Evolutionary conservation across 2,113 vertebrate species (phyloP).

Genomic region (Prochilodus magdalenae): DNA sequence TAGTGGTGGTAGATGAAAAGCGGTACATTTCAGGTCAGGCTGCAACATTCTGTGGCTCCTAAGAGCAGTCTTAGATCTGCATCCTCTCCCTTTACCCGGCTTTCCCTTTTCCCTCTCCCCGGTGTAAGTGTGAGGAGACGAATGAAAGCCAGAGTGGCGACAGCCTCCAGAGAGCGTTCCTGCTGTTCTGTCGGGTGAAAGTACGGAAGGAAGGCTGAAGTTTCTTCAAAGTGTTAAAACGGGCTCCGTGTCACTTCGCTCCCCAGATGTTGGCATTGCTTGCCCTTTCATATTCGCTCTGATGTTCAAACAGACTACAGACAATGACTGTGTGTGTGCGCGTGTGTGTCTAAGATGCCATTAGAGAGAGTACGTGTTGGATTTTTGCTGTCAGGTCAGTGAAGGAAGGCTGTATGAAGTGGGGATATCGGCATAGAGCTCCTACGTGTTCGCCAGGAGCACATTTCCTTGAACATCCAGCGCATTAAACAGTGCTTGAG

Average conservation of each 20-base stretch:
- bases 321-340: conserved; percentile 33
- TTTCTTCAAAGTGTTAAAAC: conserved; percentile 30
- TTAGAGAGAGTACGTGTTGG: background rate
- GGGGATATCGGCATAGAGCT: background rate
- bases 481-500: background rate
- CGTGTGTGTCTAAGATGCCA: background rate
- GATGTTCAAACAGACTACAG: conserved; percentile 61
- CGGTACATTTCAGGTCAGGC: background rate
- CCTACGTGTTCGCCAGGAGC: background rate
- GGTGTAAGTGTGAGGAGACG: conserved; percentile 1
- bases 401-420: background rate
- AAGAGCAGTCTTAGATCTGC: background rate
- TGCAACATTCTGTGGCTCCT: background rate
- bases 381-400: background rate
- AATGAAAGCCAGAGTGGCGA: background rate
- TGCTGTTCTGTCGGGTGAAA: conserved; percentile 13
- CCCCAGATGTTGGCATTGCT: conserved; percentile 17
- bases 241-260: background rate
- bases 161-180: background rate
- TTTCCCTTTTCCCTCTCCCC: background rate
- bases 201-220: conserved; percentile 3
- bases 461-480: background rate
- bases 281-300: conserved; percentile 59
- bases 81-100: background rate
- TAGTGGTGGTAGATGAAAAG: background rate